Evolutionary conservation across 2,113 vertebrate genomes (phyloP), one percentile per base, ranked within the genome.

Genomic region (Myotis lucifugus): DNA sequence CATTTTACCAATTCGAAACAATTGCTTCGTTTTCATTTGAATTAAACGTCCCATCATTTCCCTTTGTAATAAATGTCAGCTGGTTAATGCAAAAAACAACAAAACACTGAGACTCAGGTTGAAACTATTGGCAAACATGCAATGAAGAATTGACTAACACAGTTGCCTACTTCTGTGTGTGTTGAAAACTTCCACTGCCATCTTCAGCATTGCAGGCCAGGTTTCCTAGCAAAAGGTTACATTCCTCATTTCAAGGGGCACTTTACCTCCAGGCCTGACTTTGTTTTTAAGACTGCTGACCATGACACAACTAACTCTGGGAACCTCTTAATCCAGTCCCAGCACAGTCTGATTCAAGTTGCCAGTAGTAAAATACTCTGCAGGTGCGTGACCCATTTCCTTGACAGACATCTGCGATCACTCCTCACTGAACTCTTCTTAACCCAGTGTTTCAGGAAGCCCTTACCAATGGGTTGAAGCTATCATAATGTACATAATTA

Each of bases 51-150:
- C 64, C 21, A 78, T 74, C 74, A 67, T 87, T 96, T 94, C 64
- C 8, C 37, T 95, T 76, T 61, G 37, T 32, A 87, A 14, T 81
- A 86, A 78, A 85, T 91, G 5, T 92, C 76, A 72, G 18, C 42
- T 81, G 50, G 59, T 67, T 95, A 96, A 82, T 29, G 59, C 52
- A 94, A 37, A 96, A 42, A 14, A 66, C 29, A 66, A n/a, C 7
- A 18, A 94, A 93, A 69, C 18, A 37, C 34, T 64, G 76, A 96
- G 37, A 76, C n/a, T 83, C 95, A 46, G 48, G 34, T 93, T 91
- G 54, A 91, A 95, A 95, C n/a, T 83, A 85, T 95, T 89, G 88
- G 50, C 82, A 93, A 91, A 92, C 50, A 74, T n/a, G 21, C 18
- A 70, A n/a, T 86, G 92, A 88, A 29, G 66, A 74, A 69, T 25